Base-by-base conservation (phyloP, 2,113 vertebrate genomes). In the Cepphus grylle region DNA sequence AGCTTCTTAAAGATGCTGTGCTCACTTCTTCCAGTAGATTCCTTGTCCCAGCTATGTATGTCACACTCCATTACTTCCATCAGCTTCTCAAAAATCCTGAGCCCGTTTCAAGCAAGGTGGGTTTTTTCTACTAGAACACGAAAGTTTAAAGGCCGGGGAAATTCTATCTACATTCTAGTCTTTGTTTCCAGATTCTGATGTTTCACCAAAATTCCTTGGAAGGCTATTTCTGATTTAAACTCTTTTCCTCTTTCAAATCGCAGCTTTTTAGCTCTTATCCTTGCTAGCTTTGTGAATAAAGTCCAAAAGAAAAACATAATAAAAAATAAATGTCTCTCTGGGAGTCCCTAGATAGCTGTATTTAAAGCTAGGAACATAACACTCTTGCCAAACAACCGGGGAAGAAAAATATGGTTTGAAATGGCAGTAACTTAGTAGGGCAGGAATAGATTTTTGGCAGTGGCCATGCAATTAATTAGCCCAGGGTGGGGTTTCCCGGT, bases 281-380 rank as follows among this genome's bases (percentile, higher is more conserved):
- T 95, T 96, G 73, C 47, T 72, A 66, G 66, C 42, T 93, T 85
- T 62, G 26, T 83, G 76, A 90, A 90, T 73, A 73, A 58, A 38
- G 67, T 93, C 93, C 92, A 94, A 94, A 96, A 95, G 71, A 82
- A 97, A 96, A 97, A 70, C 16, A 83, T 90, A 92, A 92, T 93
- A 93, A 93, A 96, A 96, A 95, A 56, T 62, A 78, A 83, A 86
- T 88, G 72, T 90, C 47, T 92, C 45, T 55, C 74, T 86, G 23
- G 26, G 50, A 94, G 90, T 96, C 94, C 71, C 88, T 77, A 79
- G 95, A 95, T 83, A 94, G 96, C 74, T 78, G 72, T 95, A 93
- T 94, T 95, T 94, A 90, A 94, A 93, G 55, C 79, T 95, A 74
- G 76, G 79, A 96, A 96, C 71, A 95, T 86, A 92, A 62, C 26